Evolutionary conservation across 2,113 vertebrate species (phyloP).

Genomic region (Marcusenius ussheri): DNA sequence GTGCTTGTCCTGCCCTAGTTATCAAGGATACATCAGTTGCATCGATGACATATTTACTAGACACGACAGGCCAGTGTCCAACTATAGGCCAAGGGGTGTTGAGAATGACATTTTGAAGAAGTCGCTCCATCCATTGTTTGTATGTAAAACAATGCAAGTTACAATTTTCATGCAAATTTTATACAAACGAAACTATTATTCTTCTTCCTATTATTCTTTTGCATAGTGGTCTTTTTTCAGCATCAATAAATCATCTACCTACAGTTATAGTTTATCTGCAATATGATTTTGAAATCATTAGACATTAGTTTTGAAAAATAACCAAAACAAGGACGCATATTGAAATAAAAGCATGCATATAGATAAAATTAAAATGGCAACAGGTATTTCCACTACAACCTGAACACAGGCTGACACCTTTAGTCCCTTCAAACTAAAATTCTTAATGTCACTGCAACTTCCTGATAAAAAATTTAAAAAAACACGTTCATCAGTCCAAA

Average conservation of each 20-base stretch:
- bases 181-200: not conserved
- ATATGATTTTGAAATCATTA: not conserved
- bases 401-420: not conserved
- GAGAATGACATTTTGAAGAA: not conserved
- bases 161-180: not conserved
- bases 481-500: not conserved
- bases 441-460: not conserved
- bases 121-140: not conserved
- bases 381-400: not conserved
- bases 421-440: not conserved
- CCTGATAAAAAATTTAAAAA: no score
- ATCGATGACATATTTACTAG: not conserved
- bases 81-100: not conserved
- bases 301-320: not conserved
- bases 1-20: not conserved
- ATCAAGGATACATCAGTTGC: not conserved
- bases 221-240: not conserved
- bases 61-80: not conserved
- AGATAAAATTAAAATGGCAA: not conserved
- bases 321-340: not conserved
- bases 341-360: not conserved
- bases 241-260: not conserved
- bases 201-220: not conserved
- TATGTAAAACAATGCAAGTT: not conserved
- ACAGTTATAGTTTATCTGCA: not conserved